Base-by-base conservation (phyloP, 2,797 vertebrate species). In the Scleropages formosus region DNA sequence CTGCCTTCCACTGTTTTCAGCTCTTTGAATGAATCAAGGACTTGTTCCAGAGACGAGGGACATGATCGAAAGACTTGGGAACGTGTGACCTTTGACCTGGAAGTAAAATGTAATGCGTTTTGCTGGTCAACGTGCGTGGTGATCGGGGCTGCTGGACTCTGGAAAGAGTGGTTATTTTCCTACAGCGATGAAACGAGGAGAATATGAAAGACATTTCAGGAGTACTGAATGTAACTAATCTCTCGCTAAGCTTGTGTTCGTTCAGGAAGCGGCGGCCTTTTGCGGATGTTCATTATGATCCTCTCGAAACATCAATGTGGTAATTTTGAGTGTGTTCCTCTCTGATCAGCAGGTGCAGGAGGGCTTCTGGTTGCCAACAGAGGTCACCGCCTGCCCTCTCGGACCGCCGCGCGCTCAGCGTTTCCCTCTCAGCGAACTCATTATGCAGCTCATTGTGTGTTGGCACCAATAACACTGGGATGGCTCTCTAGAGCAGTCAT, bases 121-220 rank as follows among this genome's bases (percentile, higher is more conserved):
- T 22, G 22, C 65, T 22, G 46, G 20, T 22, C 20, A 68, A 49
- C 39, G 68, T 49, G 65, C 7, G n/a, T 7, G 7, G 53, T 56
- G 53, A 10, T 11, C 18, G 2, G 1, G 1, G 9, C 53, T 11
- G 11, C 18, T 56, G 18, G 2, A 9, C 53, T 56, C 53, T 56
- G 9, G 11, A 11, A 3, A 53, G 18, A 2, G 53, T 12, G 11
- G 11, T 11, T 56, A n/a, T 56, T 12, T 56, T 56, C 3, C 2
- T 22, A 9, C 44, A 49, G n/a, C 65, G 49, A 22, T 22, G 65
- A 22, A 49, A 12, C 49, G 46, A 22, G 13, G 49, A 49, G 68
- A 9, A 70, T 47, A 6, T 72, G 18, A 60, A 72, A 39, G 70
- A 59, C 70, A 72, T 59, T 59, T 70, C 16, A 72, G 58, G 70